These are phyloP conservation scores for Trididemnum clinides DNA, from an alignment of 23 tunicate species.

Conservation along the genomic window DNA sequence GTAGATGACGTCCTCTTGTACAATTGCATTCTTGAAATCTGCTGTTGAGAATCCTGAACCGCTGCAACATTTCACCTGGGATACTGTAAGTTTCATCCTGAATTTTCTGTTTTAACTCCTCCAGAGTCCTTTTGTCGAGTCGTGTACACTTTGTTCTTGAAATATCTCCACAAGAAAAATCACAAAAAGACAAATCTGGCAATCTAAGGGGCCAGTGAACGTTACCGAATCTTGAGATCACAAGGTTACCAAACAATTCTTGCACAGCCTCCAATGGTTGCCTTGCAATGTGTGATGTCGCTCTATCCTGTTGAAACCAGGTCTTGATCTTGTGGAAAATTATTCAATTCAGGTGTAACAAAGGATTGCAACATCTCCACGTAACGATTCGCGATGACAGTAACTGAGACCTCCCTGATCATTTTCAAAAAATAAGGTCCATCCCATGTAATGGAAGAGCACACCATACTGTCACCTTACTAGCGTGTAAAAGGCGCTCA, in stretches of 20 bases:
- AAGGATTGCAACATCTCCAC: too few relatives aligned
- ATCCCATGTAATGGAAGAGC: too few relatives aligned
- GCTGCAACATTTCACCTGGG: background rate
- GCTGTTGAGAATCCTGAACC: background rate
- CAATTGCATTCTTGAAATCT: background rate
- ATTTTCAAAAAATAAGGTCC: too few relatives aligned
- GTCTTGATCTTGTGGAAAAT: background rate
- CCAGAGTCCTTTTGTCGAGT: background rate
- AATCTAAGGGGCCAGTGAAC: too few relatives aligned
- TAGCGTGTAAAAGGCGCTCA: too few relatives aligned
- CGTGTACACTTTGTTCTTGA: background rate
- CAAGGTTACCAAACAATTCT: background rate
- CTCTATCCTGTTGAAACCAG: background rate
- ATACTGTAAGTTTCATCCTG: background rate
- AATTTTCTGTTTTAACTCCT: background rate
- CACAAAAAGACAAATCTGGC: background rate
- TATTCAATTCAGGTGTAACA: too few relatives aligned
- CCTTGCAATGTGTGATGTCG: background rate
- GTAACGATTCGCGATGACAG: too few relatives aligned
- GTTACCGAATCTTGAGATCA: background rate
- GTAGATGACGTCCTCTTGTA: background rate
- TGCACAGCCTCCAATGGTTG: too few relatives aligned
- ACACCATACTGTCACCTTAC: too few relatives aligned
- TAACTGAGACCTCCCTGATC: too few relatives aligned
- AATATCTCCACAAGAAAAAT: background rate